Evolutionary conservation across 30 jellyfish, hydroid and myxozoan genomes (phyloP).

Genomic region (Pelagia noctiluca): DNA sequence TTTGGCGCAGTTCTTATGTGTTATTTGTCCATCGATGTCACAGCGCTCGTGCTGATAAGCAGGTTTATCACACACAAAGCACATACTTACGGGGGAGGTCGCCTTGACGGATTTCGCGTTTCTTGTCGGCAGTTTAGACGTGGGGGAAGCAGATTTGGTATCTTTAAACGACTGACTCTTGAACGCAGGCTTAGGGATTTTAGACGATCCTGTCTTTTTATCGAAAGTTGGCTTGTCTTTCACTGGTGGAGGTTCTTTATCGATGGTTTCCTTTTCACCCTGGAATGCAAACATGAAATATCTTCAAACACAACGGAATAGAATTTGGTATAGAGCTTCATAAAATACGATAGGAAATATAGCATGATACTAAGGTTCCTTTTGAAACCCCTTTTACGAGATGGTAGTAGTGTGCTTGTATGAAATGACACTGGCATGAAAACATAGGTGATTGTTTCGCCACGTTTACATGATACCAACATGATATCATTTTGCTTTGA

Average conservation of each 20-base stretch:
- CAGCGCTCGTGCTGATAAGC: constrained; percentile 81
- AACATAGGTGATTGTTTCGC: too few relatives aligned
- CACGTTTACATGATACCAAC: too few relatives aligned
- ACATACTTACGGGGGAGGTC: constrained; percentile 62
- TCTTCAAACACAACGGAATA: too few relatives aligned
- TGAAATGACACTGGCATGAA: too few relatives aligned
- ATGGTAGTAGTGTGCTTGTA: too few relatives aligned
- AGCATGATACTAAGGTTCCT: too few relatives aligned
- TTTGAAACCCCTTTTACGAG: too few relatives aligned
- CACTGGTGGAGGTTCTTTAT: constrained; percentile 22
- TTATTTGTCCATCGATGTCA: constrained; percentile 69
- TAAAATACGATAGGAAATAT: too few relatives aligned
- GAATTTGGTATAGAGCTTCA: too few relatives aligned
- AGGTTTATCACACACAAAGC: constrained; percentile 81
- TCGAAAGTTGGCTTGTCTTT: constrained; percentile 54
- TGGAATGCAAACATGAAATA: too few relatives aligned
- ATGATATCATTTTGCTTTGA: too few relatives aligned
- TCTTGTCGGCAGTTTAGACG: constrained; percentile 37
- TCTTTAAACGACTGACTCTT: constrained; percentile 61
- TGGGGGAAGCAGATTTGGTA: constrained; percentile 26
- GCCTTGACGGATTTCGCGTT: constrained; percentile 44
- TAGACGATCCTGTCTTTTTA: constrained; percentile 25
- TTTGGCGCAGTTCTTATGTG: constrained; percentile 82
- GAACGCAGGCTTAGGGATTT: constrained; percentile 70
- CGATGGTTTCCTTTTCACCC: not conserved